Conservation (phyloP, 2,888 invertebrate genomes). For the Parochlus steinenii region DNA sequence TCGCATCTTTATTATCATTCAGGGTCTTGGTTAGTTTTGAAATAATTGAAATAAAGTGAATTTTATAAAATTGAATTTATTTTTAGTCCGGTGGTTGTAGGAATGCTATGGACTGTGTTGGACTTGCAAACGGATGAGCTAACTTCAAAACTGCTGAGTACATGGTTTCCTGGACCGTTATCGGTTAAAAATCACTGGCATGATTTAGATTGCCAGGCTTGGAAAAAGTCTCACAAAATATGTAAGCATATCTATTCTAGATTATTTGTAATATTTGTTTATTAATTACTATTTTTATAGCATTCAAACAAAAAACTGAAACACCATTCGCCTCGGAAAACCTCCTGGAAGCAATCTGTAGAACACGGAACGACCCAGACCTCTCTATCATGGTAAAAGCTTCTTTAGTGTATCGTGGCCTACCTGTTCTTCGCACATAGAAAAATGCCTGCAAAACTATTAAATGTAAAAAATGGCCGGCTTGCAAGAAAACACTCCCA, state of each 20-base stretch:
- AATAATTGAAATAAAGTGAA: slow-evolving; percentile 5
- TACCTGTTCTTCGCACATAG: slow-evolving; percentile 16
- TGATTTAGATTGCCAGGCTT: slow-evolving; percentile 27
- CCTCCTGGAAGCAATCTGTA: background rate
- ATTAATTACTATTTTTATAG: slow-evolving; percentile 1
- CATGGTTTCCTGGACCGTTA: slow-evolving; percentile 29
- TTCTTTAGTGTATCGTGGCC: slow-evolving; percentile 17
- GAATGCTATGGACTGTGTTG: slow-evolving; percentile 34
- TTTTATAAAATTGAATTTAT: slow-evolving; percentile 2
- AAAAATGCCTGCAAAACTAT: too few relatives aligned
- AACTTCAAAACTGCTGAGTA: slow-evolving; percentile 32
- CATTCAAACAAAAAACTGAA: too few relatives aligned
- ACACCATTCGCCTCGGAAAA: slow-evolving; percentile 3
- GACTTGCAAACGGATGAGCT: slow-evolving; percentile 34
- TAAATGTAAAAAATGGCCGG: too few relatives aligned
- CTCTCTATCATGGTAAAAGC: slow-evolving; percentile 13
- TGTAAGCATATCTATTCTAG: slow-evolving; percentile 16
- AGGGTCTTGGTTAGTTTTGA: slow-evolving; percentile 15
- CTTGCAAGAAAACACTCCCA: too few relatives aligned
- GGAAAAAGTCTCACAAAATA: slow-evolving; percentile 24
- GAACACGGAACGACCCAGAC: slow-evolving; percentile 6
- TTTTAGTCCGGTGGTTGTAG: slow-evolving; percentile 34
- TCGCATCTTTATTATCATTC: slow-evolving; percentile 32
- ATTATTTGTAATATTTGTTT: background rate
- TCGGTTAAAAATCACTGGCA: slow-evolving; percentile 30